Percentiles rank a stretch among this genome's conserved stretches.
Conservation (phyloP, 2,113 vertebrate genomes). For the Chrysemys picta region DNA sequence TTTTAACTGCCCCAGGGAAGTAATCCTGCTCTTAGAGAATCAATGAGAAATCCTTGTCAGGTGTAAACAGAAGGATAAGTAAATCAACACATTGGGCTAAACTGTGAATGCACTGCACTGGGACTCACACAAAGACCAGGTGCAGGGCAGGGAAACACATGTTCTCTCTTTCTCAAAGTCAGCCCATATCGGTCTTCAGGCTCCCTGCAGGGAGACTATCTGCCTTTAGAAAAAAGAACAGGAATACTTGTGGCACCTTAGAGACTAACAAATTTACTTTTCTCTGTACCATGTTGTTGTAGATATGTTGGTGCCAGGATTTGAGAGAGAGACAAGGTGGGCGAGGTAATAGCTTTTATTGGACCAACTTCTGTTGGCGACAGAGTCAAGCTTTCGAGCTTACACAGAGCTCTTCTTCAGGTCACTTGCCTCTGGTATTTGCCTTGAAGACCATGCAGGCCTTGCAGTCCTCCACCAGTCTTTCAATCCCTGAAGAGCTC, state of each 20-base stretch:
- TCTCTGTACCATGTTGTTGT: not conserved
- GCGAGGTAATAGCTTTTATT: not conserved
- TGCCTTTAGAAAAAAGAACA: not conserved
- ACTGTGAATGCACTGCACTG: not conserved
- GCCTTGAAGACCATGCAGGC: not conserved
- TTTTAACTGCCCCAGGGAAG: not conserved
- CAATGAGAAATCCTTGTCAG: not conserved
- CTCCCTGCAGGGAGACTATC: not conserved
- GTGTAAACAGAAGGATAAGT: not conserved
- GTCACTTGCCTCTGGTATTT: not conserved
- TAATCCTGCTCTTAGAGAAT: not conserved
- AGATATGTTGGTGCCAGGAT: not conserved
- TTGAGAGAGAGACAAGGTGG: not conserved
- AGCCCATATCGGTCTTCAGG: not conserved
- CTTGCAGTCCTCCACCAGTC: not conserved
- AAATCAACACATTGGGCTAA: not conserved
- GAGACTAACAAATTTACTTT: not conserved
- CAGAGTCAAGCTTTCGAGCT: not conserved
- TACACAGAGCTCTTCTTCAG: not conserved
- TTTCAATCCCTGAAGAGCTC: not conserved
- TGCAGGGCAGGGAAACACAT: not conserved
- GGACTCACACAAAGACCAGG: not conserved
- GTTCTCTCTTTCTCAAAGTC: not conserved
- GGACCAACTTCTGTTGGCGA: not conserved
- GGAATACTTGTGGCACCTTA: too few relatives aligned